Conservation (phyloP, 2,888 invertebrate genomes). For the Stictocephala bisonia region DNA sequence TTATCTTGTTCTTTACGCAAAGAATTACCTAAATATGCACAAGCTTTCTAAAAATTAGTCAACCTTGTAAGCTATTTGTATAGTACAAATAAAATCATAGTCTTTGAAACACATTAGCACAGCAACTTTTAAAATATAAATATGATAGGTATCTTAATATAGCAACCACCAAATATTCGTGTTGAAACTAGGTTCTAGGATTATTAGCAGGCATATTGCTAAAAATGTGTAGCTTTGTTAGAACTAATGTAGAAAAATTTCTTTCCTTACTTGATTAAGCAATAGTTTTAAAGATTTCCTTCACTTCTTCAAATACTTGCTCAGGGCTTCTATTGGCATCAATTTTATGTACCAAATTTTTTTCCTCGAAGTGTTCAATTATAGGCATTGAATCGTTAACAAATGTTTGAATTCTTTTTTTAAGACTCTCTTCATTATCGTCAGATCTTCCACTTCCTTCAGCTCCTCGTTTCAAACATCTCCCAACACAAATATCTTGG, state of each 20-base stretch:
- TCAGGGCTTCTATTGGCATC: constrained; percentile 76
- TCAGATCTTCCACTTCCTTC: constrained; percentile 93
- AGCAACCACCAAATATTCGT: too few relatives aligned
- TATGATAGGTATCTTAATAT: too few relatives aligned
- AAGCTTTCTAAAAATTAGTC: too few relatives aligned
- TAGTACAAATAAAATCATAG: too few relatives aligned
- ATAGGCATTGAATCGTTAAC: constrained; percentile 90
- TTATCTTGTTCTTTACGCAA: too few relatives aligned
- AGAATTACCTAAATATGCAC: too few relatives aligned
- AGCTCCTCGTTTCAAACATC: constrained; percentile 89
- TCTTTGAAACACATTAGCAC: too few relatives aligned
- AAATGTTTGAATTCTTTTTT: constrained; percentile 89
- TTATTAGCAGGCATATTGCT: neutral
- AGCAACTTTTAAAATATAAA: too few relatives aligned
- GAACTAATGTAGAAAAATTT: neutral
- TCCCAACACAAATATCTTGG: constrained; percentile 78
- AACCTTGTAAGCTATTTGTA: too few relatives aligned
- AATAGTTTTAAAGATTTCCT: constrained; percentile 55
- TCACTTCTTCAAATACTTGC: constrained; percentile 65
- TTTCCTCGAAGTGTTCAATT: constrained; percentile 80
- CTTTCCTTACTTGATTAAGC: neutral
- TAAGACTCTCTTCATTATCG: constrained; percentile 90
- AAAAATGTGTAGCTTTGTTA: neutral
- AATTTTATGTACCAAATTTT: constrained; percentile 78
- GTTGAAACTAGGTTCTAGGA: neutral